Percentiles rank a stretch among this genome's conserved stretches.
These are phyloP conservation scores for Calameuta pallipes DNA, from an alignment of 2,888 invertebrate genomes.

Conservation along the genomic window DNA sequence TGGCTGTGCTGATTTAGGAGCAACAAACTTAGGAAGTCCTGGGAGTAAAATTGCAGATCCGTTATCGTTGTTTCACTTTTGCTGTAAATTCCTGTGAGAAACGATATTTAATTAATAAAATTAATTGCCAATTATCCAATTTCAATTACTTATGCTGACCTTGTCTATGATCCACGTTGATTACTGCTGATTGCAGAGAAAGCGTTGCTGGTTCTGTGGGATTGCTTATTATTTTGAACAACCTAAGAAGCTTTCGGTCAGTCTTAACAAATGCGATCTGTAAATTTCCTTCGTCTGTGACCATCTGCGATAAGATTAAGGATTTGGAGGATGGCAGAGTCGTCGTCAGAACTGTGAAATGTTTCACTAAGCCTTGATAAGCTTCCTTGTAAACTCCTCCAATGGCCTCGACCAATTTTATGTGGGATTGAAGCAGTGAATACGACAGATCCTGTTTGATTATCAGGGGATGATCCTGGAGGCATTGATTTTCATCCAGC, in stretches of 20 bases:
- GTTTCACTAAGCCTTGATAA: slow-evolving; percentile 73
- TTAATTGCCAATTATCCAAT: neutral
- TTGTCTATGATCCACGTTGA: slow-evolving; percentile 52
- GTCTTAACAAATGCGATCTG: slow-evolving; percentile 49
- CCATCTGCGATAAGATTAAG: slow-evolving; percentile 50
- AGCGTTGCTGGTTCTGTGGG: slow-evolving; percentile 14
- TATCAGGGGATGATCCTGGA: slow-evolving; percentile 77
- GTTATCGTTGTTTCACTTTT: slow-evolving; percentile 65
- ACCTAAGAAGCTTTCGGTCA: slow-evolving; percentile 47
- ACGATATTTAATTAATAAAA: neutral
- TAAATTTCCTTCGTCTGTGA: slow-evolving; percentile 48
- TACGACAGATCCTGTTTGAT: slow-evolving; percentile 80
- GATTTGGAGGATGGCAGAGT: slow-evolving; percentile 37
- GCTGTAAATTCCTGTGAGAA: neutral
- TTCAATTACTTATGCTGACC: slow-evolving; percentile 35
- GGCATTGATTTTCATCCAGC: slow-evolving; percentile 78
- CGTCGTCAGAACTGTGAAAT: slow-evolving; percentile 67
- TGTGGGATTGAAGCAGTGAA: slow-evolving; percentile 86
- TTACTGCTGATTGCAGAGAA: slow-evolving; percentile 36
- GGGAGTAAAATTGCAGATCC: slow-evolving; percentile 83
- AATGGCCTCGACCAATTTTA: slow-evolving; percentile 75
- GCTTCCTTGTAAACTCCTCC: slow-evolving; percentile 77
- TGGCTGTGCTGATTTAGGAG: slow-evolving; percentile 52
- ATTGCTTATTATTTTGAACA: slow-evolving; percentile 48
- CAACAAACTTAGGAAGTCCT: slow-evolving; percentile 78